Evolutionary conservation across 1,140 invertebrate species (phyloP).

Genomic region (Drosophila miranda): DNA sequence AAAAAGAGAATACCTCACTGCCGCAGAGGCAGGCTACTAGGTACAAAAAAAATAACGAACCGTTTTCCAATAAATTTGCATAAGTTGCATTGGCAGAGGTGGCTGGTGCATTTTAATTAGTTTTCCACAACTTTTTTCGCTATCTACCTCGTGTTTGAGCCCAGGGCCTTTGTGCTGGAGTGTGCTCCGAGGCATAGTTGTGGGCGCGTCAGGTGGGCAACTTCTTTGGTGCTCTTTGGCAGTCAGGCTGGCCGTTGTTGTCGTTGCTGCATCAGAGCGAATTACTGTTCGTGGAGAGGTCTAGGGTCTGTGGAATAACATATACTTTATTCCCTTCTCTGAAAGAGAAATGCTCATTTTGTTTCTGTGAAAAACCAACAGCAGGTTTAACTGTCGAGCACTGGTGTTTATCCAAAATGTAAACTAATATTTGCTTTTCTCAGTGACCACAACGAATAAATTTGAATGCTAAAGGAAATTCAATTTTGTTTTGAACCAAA

Average conservation of each 20-base stretch:
- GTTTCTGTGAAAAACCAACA: conserved; percentile 27
- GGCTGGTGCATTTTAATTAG: conserved; percentile 44
- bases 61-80: conserved; percentile 80
- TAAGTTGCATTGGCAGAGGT: conserved; percentile 77
- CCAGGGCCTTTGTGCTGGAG: conserved; percentile 16
- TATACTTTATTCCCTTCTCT: conserved; percentile 10
- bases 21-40: conserved; percentile 41
- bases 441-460: not conserved
- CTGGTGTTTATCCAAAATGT: conserved; percentile 2
- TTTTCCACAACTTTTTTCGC: conserved; percentile 34
- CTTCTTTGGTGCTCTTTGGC: conserved; percentile 10
- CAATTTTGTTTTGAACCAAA: not conserved
- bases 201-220: conserved; percentile 43
- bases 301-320: conserved; percentile 18
- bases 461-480: conserved; percentile 5
- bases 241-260: not conserved
- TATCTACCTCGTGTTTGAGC: conserved; percentile 21
- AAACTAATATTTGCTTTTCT: conserved; percentile 15
- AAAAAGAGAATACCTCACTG: conserved; percentile 51
- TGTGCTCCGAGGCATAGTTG: conserved; percentile 50
- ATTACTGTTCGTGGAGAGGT: conserved; percentile 6
- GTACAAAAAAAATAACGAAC: conserved; percentile 70
- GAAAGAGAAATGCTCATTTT: conserved; percentile 16
- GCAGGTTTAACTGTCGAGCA: conserved; percentile 24
- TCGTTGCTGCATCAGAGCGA: too few species aligned